Evolutionary conservation across 1,140 invertebrate genomes (phyloP).

Genomic region (Saccostrea echinata): DNA sequence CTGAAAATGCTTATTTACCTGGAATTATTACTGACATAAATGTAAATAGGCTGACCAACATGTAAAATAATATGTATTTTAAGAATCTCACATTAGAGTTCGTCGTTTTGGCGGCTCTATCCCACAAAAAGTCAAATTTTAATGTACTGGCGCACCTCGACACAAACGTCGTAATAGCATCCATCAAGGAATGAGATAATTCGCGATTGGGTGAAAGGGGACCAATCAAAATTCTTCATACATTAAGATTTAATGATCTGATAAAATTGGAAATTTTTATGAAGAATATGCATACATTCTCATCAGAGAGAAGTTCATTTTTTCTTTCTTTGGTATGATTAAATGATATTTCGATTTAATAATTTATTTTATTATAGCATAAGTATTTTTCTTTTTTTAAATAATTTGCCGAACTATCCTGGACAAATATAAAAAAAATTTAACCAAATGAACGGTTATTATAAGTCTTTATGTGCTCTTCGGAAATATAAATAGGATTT

Average conservation of each 20-base stretch:
- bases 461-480: too few relatives aligned
- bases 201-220: slow-evolving; percentile 7
- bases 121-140: slow-evolving; percentile 59
- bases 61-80: not conserved
- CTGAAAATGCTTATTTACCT: not conserved
- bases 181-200: slow-evolving; percentile 43
- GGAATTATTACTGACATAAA: not conserved
- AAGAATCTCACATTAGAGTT: slow-evolving; percentile 47
- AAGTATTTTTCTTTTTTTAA: too few relatives aligned
- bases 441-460: too few relatives aligned
- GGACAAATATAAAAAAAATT: too few relatives aligned
- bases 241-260: not conserved
- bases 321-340: too few relatives aligned
- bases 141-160: slow-evolving; percentile 58
- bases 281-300: not conserved
- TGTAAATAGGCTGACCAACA: not conserved
- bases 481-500: too few relatives aligned
- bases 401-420: too few relatives aligned
- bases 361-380: too few relatives aligned
- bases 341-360: too few relatives aligned
- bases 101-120: slow-evolving; percentile 47
- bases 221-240: slow-evolving; percentile 30
- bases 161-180: slow-evolving; percentile 56
- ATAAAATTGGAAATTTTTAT: slow-evolving; percentile 16
- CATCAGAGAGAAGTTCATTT: too few relatives aligned